Evolutionary conservation across 2,888 invertebrate species (phyloP), one percentile per base, ranked within the genome.

Genomic region (Drosophila hamatofila): DNA sequence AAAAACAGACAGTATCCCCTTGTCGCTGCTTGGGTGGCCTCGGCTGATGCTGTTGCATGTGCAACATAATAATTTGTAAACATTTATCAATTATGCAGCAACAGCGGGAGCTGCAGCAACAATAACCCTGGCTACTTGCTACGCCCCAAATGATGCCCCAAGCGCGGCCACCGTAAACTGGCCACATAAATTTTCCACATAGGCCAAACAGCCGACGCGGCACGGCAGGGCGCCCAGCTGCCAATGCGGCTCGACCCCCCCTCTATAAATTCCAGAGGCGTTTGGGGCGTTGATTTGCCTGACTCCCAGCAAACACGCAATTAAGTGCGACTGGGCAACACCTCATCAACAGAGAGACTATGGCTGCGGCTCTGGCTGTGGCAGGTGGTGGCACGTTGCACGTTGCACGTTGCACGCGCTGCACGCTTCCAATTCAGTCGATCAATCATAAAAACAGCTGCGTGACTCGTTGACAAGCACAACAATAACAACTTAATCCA

Each of bases 61-160:
- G 88, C 89, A 88, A 89, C 89, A 88, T 89, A 85, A 85, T 85
- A 89, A 85, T 85, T 85, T 89, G 85, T 89, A 85, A 85, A 85
- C 85, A 85, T 85, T 85, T 89, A 85, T 85, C 89, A 85, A 85
- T 89, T 85, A 89, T 88, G 89, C 88, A 88, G 88, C 82, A 85
- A 72, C 88, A 81, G 80, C 76, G 80, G 71, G 71, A 55, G 65
- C 75, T 60, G n/a, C 61, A 65, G 65, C 66, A 75, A 60, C 64
- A 72, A 63, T 57, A 74, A 54, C 67, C 46, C 27, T 62, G 72
- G 81, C 84, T 71, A 66, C 61, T 73, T 80, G 69, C 64, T 68
- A 66, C 75, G 71, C 71, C 80, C 75, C 61, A 63, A 68, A 68
- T 72, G 77, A 72, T 80, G 81, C 73, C 73, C 46, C 78, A 42